Evolutionary conservation across 2,888 invertebrate species (phyloP), one percentile per base, ranked within the genome.

Genomic region (Synergus gifuensis): DNA sequence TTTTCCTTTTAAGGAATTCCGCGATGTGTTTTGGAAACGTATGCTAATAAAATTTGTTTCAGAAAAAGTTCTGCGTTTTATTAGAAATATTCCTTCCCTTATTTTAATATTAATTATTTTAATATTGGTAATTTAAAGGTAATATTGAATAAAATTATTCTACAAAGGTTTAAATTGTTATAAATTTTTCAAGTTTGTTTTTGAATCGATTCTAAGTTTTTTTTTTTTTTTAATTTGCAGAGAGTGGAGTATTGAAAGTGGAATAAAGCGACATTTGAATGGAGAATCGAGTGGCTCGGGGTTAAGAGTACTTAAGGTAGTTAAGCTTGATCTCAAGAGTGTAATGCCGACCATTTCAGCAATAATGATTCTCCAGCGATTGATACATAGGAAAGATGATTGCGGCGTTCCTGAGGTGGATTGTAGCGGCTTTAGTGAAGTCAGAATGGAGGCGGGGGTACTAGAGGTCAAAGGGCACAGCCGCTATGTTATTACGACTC

Each of bases 401-500:
- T 90, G 89, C 89, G 85, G 86, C 85, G 87, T 87, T 85, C 83
- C 84, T 76, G 84, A 79, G 85, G 83, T 85, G 88, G 87, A 90
- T 90, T 88, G 88, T 88, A 87, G 87, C 90, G 90, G 91, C 87
- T 83, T 88, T 85, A 90, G 87, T 90, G 89, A 90, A 89, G 89
- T 90, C 88, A 81, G 87, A 80, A 83, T 81, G 83, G 82, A 83
- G 85, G 82, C 81, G 84, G 87, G 85, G 87, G 87, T 86, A 87
- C 84, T 81, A 78, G 84, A 84, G 90, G 91, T 91, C 87, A 87
- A 83, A 90, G 91, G 90, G 87, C 90, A 88, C 86, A 83, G 80
- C 89, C 82, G 87, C 91, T 86, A 86, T 92, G 88, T 92, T 89
- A 92, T 92, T 92, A 92, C 90, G 87, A 87, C 89, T 90, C 90